Percentiles rank a stretch among this genome's conserved stretches.
These are phyloP conservation scores for Pseudomyrmex cubaensis DNA, from an alignment of 1,140 invertebrate species.

Conservation along the genomic window DNA sequence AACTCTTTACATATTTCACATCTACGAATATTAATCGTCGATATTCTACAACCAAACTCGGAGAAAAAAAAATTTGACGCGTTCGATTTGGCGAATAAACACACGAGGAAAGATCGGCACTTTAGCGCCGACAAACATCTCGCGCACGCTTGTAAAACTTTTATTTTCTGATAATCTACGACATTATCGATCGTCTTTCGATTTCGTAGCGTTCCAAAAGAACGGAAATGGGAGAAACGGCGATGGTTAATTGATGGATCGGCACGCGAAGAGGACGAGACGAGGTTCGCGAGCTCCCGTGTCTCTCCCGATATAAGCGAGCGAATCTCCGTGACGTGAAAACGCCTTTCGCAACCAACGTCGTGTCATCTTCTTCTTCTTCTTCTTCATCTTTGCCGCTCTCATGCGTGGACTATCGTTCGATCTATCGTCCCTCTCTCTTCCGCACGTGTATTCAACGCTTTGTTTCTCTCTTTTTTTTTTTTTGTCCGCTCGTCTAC, in stretches of 20 bases:
- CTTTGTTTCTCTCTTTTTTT: slow-evolving; percentile 29
- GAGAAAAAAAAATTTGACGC: background rate
- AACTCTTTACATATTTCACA: too few species aligned
- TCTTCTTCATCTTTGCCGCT: slow-evolving; percentile 41
- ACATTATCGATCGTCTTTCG: background rate
- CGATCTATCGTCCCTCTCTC: slow-evolving; percentile 28
- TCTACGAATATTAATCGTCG: background rate
- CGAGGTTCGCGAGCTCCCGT: slow-evolving; percentile 53
- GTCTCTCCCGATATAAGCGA: slow-evolving; percentile 69
- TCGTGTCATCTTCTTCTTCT: slow-evolving; percentile 17
- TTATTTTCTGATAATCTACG: background rate
- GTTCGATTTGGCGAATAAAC: background rate
- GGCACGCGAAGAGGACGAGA: slow-evolving; percentile 78
- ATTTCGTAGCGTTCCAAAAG: background rate
- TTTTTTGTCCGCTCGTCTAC: slow-evolving; percentile 59
- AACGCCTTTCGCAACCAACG: slow-evolving; percentile 50
- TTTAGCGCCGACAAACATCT: background rate
- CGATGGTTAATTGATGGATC: slow-evolving; percentile 83
- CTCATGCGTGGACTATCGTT: slow-evolving; percentile 21
- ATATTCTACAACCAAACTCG: background rate
- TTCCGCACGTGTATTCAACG: background rate
- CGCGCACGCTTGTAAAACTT: slow-evolving; percentile 8
- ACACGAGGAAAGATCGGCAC: background rate
- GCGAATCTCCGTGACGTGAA: slow-evolving; percentile 54
- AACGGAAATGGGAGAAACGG: slow-evolving; percentile 73